phyloP scores from a whole-genome alignment of 2,797 vertebrate species.

The Hydrophis major region DNA sequence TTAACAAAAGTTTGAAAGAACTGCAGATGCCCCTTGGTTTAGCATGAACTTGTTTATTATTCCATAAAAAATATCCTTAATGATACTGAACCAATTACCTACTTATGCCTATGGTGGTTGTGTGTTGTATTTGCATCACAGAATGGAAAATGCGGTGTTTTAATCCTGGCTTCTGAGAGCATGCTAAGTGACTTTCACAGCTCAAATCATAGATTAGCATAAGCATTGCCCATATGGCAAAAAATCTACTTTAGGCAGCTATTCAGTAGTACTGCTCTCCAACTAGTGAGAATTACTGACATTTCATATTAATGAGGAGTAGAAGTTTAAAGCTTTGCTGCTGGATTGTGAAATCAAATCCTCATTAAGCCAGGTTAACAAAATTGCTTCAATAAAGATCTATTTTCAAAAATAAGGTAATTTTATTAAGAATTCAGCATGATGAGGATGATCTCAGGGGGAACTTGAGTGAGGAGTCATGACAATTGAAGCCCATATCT shows the following conservation, averaged over 20 bases:
- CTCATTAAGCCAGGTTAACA: background rate
- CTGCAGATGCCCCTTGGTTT: background rate
- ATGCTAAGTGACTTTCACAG: background rate
- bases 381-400: background rate
- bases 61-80: conserved; percentile 9
- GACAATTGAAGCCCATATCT: too few species aligned
- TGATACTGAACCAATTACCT: background rate
- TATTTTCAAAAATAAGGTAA: background rate
- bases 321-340: background rate
- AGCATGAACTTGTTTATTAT: conserved; percentile 6
- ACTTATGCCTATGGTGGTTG: background rate
- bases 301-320: background rate
- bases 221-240: background rate
- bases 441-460: background rate
- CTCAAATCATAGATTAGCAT: background rate
- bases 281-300: background rate
- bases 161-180: background rate
- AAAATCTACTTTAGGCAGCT: background rate
- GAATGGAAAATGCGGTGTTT: conserved; percentile 2
- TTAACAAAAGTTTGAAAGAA: background rate
- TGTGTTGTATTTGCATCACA: background rate
- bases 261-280: background rate
- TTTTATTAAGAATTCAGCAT: background rate
- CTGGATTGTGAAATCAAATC: background rate
- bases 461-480: background rate